Evolutionary conservation across 2,797 vertebrate species (phyloP).

Genomic region (Poliocrania exsul): DNA sequence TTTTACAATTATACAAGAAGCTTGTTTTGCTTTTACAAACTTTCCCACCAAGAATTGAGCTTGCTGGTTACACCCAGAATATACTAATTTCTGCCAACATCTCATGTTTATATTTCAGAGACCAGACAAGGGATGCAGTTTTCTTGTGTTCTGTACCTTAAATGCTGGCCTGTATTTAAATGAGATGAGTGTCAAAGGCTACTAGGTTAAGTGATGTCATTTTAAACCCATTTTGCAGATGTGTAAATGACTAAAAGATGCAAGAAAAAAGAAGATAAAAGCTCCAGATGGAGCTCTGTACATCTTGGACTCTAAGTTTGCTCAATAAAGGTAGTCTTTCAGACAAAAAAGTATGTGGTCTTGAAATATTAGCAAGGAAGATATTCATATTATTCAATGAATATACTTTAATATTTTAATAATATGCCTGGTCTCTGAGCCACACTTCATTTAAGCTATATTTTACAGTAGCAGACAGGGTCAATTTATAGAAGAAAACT

Average conservation of each 20-base stretch:
- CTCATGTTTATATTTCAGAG: neutral
- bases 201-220: neutral
- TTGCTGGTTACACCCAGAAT: neutral
- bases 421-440: neutral
- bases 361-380: neutral
- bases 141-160: neutral
- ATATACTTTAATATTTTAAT: constrained; percentile 21
- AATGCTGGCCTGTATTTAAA: neutral
- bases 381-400: neutral
- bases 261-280: constrained; percentile 4
- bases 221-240: constrained; percentile 33
- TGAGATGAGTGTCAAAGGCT: neutral
- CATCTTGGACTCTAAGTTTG: neutral
- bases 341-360: neutral
- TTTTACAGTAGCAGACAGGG: neutral
- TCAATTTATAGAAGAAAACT: constrained; percentile 40
- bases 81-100: neutral
- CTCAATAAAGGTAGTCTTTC: neutral
- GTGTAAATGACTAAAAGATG: neutral
- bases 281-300: neutral
- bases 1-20: neutral
- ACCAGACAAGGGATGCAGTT: neutral
- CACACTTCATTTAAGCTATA: constrained; percentile 35
- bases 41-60: neutral
- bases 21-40: neutral